Evolutionary conservation across 2,113 vertebrate species (phyloP).

Genomic region (Megaptera novaeangliae): DNA sequence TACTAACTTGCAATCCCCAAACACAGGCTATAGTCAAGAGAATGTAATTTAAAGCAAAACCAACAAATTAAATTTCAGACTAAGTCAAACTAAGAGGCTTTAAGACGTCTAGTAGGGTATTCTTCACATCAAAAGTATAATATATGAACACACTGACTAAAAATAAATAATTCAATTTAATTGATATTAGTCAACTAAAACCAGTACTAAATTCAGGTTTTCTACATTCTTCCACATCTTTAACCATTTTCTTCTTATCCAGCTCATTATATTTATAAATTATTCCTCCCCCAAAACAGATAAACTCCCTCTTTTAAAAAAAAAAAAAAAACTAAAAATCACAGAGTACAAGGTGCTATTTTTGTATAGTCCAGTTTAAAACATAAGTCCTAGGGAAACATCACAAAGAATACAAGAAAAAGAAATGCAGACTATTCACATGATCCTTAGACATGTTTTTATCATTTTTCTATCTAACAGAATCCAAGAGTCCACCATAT

Average conservation of each 20-base stretch:
- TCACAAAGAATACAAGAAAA: not conserved
- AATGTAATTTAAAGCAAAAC: not conserved
- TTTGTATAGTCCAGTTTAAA: not conserved
- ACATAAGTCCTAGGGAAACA: not conserved
- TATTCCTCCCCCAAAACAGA: not conserved
- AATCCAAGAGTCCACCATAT: not conserved
- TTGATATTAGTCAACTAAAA: not conserved
- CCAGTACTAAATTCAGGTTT: not conserved
- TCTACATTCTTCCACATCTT: not conserved
- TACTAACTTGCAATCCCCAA: not conserved
- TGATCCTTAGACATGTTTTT: not conserved
- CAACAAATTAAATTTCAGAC: constrained; percentile 28
- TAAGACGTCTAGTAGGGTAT: not conserved
- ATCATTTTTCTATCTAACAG: constrained; percentile 3
- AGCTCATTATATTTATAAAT: not conserved
- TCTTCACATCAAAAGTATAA: not conserved
- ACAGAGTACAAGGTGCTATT: not conserved
- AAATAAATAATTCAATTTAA: constrained; percentile 8
- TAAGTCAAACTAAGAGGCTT: not conserved
- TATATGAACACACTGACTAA: not conserved
- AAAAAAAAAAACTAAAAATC: not conserved
- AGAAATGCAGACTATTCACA: not conserved
- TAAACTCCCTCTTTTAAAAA: not conserved
- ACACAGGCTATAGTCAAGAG: not conserved
- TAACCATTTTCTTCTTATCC: not conserved